Percentiles rank a stretch among this genome's conserved stretches.
phyloP scores from a whole-genome alignment of 2,888 invertebrate species.

The Siphlonurus alternatus region DNA sequence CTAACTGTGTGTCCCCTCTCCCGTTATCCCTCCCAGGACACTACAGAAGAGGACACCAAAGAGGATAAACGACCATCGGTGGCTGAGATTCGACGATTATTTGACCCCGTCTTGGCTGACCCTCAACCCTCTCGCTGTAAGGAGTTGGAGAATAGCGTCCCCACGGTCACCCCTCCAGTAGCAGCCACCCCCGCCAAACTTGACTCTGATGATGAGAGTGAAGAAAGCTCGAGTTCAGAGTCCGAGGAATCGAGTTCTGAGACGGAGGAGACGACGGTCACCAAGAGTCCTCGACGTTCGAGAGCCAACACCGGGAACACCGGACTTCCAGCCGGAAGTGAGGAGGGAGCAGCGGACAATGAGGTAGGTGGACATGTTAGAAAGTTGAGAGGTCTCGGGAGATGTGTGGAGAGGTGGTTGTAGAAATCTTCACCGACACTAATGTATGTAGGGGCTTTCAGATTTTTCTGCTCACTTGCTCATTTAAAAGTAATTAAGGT shows the following conservation, averaged over 20 bases:
- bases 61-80: not conserved
- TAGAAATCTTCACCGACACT: too few relatives aligned
- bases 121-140: not conserved
- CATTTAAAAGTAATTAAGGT: too few relatives aligned
- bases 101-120: constrained; percentile 1
- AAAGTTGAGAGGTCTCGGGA: not conserved
- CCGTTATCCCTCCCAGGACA: not conserved
- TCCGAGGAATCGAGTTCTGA: not conserved
- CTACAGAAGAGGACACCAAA: not conserved
- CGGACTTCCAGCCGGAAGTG: not conserved
- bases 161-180: not conserved
- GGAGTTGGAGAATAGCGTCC: not conserved
- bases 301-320: not conserved
- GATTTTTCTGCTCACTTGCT: too few relatives aligned
- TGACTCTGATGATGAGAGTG: constrained; percentile 1
- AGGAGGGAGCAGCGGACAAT: not conserved
- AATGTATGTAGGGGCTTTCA: too few relatives aligned
- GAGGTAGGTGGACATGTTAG: not conserved
- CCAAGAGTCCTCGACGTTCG: not conserved
- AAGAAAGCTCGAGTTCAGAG: not conserved
- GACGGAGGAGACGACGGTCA: not conserved
- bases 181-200: not conserved
- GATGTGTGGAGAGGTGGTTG: too few relatives aligned
- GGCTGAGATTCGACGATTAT: not conserved
- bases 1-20: not conserved